These are phyloP conservation scores for Clavelina lepadiformis DNA, from an alignment of 23 tunicate genomes.

Conservation along the genomic window DNA sequence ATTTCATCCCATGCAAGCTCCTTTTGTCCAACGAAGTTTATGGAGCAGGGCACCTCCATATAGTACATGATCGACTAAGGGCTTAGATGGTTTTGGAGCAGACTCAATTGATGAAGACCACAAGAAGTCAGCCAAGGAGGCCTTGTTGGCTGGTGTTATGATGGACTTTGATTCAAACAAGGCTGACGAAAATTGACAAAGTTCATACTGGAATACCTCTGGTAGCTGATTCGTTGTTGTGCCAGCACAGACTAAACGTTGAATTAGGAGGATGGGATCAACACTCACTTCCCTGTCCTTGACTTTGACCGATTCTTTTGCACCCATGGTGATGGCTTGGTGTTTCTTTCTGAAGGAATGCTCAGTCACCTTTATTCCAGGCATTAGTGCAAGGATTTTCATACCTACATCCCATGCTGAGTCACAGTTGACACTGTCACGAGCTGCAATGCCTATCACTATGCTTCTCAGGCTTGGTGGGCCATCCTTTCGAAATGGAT, in stretches of 20 bases:
- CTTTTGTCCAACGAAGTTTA: background rate
- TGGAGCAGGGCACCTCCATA: background rate
- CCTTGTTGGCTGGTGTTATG: background rate
- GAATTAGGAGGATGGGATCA: background rate
- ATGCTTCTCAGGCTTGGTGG: background rate
- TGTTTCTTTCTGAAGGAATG: constrained; percentile 13
- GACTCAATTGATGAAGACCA: constrained; percentile 1
- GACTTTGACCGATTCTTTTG: constrained; percentile 1
- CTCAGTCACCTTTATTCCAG: constrained; percentile 2
- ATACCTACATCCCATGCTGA: background rate
- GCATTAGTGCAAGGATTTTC: background rate
- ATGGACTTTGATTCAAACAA: constrained; percentile 6
- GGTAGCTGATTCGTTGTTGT: background rate
- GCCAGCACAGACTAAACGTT: background rate
- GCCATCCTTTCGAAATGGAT: background rate
- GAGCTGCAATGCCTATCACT: background rate
- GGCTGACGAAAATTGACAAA: constrained; percentile 5
- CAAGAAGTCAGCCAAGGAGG: background rate
- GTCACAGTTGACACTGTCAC: background rate
- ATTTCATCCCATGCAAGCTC: background rate
- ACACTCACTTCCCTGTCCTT: background rate
- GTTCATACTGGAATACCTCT: background rate
- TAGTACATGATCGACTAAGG: background rate
- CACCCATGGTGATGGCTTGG: constrained; percentile 6
- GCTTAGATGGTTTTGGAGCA: background rate